A percentile compares a stretch with the other conserved stretches of the same genome.
Evolutionary conservation across 2,113 vertebrate species (phyloP).

Genomic region (Malurus melanocephalus): DNA sequence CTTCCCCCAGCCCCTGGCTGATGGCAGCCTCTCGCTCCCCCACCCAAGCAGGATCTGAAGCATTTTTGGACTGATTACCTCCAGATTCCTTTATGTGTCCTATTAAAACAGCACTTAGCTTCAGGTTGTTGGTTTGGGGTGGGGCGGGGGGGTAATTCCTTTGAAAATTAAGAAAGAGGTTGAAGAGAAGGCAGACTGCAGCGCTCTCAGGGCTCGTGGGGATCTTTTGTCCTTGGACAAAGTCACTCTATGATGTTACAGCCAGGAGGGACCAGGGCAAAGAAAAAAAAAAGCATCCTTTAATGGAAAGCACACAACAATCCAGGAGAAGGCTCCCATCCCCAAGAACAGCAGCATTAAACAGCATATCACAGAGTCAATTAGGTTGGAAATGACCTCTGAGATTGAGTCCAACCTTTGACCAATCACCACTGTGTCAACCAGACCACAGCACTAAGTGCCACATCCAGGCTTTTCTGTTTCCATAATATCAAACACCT

Average conservation of each 20-base stretch:
- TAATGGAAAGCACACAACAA: background rate
- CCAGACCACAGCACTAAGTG: background rate
- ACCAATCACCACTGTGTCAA: background rate
- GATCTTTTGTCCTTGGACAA: slow-evolving; percentile 61
- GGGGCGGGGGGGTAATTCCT: background rate
- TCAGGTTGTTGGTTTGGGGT: background rate
- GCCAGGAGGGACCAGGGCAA: background rate
- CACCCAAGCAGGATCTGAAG: background rate
- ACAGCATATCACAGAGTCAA: background rate
- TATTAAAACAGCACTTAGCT: background rate
- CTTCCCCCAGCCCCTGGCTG: slow-evolving; percentile 15
- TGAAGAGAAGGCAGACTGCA: slow-evolving; percentile 20
- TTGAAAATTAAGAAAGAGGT: slow-evolving; percentile 27
- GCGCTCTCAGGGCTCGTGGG: background rate
- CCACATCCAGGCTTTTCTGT: background rate
- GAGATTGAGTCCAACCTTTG: background rate
- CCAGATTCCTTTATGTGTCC: background rate
- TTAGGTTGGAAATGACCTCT: background rate
- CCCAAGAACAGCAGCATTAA: background rate
- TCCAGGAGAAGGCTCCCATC: background rate
- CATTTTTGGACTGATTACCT: background rate
- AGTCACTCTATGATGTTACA: slow-evolving; percentile 25
- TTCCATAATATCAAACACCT: background rate
- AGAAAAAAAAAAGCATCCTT: background rate
- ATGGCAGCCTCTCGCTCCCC: background rate